These are phyloP conservation scores for Listronotus oregonensis DNA, from an alignment of 1,140 invertebrate species.

Conservation along the genomic window DNA sequence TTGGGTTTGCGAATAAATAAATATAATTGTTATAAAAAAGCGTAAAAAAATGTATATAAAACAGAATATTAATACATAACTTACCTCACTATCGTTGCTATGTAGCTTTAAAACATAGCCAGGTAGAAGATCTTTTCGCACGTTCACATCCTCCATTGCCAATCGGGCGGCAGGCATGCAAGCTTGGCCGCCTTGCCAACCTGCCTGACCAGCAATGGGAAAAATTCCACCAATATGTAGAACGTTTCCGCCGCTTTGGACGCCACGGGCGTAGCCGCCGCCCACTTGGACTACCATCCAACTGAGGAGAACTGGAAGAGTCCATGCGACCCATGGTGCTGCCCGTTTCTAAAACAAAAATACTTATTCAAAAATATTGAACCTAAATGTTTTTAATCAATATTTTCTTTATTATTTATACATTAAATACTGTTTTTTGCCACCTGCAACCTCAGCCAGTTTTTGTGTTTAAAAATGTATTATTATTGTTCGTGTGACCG, in stretches of 20 bases:
- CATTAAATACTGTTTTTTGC: too few species aligned
- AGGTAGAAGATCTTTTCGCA: slow-evolving; percentile 82
- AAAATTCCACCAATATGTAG: slow-evolving; percentile 98
- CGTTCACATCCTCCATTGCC: slow-evolving; percentile 96
- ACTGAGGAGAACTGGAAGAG: slow-evolving; percentile 41
- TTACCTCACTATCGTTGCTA: slow-evolving; percentile 97
- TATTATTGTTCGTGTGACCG: too few species aligned
- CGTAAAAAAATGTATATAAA: too few species aligned
- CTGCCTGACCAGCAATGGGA: slow-evolving; percentile 92
- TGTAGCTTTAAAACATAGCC: slow-evolving; percentile 91
- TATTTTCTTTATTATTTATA: too few species aligned
- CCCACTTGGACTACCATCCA: slow-evolving; percentile 35
- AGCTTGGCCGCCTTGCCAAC: slow-evolving; percentile 94
- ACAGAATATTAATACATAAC: too few species aligned
- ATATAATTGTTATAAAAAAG: too few species aligned
- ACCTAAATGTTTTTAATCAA: too few species aligned
- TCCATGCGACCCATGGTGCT: slow-evolving; percentile 50
- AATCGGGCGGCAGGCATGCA: slow-evolving; percentile 94
- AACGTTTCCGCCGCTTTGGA: slow-evolving; percentile 66
- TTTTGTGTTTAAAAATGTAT: too few species aligned
- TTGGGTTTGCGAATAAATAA: too few species aligned
- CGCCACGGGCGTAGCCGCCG: slow-evolving; percentile 24
- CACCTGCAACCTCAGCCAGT: too few species aligned
- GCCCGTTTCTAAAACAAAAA: slow-evolving; percentile 50
- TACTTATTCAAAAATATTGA: too few species aligned